Percentiles rank a stretch among this genome's conserved stretches.
Evolutionary conservation across 2,888 invertebrate genomes (phyloP).

Genomic region (Oasisia sp.): DNA sequence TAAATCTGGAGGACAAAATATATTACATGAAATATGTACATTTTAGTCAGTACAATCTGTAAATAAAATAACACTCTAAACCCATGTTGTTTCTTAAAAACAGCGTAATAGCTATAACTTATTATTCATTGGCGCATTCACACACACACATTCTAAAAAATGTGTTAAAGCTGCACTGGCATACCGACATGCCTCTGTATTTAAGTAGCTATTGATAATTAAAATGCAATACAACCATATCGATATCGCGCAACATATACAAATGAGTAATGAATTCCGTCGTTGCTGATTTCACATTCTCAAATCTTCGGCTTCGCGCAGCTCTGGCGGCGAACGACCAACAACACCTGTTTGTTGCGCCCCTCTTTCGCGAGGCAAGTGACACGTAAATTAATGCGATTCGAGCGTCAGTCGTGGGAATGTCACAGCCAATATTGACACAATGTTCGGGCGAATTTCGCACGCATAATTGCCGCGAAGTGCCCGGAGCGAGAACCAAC

Average conservation of each 20-base stretch:
- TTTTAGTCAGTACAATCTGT: no score
- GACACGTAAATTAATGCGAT: conserved; percentile 12
- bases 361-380: not conserved
- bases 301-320: not conserved
- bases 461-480: conserved; percentile 17
- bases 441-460: conserved; percentile 13
- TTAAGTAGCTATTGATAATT: not conserved
- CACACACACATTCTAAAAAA: no score
- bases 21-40: no score
- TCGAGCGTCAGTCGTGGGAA: conserved; percentile 12
- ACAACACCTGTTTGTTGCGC: not conserved
- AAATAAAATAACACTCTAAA: no score
- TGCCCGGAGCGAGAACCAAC: not conserved
- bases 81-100: no score
- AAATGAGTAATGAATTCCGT: not conserved
- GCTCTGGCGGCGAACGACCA: not conserved
- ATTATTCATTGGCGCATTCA: no score
- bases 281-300: not conserved
- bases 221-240: not conserved
- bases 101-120: no score
- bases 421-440: conserved; percentile 13
- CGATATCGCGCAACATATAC: not conserved
- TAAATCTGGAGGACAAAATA: no score
- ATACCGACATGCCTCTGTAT: not conserved
- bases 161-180: no score